Conservation (phyloP, 2,888 invertebrate species). For the Ochropacha duplaris region DNA sequence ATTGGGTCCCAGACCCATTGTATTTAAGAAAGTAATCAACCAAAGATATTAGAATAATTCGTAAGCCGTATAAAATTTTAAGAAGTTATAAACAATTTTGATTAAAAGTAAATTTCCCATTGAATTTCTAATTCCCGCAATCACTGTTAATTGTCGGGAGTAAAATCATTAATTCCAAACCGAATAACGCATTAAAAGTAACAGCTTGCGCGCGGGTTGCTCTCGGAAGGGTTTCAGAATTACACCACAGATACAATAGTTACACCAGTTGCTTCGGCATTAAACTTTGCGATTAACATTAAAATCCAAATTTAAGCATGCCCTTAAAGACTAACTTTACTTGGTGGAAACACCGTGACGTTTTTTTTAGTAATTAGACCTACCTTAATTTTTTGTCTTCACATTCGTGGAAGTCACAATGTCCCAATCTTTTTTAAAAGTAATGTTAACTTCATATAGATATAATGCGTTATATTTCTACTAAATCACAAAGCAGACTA, state of each 20-base stretch:
- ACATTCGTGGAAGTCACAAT: too few relatives aligned
- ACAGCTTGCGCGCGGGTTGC: constrained; percentile 72
- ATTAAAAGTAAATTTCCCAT: constrained; percentile 51
- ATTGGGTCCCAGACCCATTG: too few relatives aligned
- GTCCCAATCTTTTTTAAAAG: too few relatives aligned
- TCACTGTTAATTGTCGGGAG: constrained; percentile 69
- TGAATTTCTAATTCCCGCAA: constrained; percentile 48
- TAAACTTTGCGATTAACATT: not conserved
- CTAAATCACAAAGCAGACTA: not conserved
- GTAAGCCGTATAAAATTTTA: constrained; percentile 39
- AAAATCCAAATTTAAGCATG: not conserved
- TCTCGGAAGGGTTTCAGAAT: constrained; percentile 24
- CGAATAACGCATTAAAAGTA: constrained; percentile 81
- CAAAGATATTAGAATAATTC: constrained; percentile 6
- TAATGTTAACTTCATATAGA: too few relatives aligned
- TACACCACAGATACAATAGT: constrained; percentile 10
- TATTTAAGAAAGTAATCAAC: not conserved
- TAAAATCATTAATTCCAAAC: constrained; percentile 81
- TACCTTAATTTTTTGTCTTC: too few relatives aligned
- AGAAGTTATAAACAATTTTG: constrained; percentile 53
- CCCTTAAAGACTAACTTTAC: too few relatives aligned
- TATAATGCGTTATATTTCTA: too few relatives aligned
- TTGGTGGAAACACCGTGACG: too few relatives aligned
- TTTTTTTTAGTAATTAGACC: too few relatives aligned
- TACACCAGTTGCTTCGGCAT: not conserved